Percentiles rank a stretch among this genome's conserved stretches.
These are phyloP conservation scores for Peromyscus attwateri DNA, from an alignment of 2,797 vertebrate genomes.

Conservation along the genomic window DNA sequence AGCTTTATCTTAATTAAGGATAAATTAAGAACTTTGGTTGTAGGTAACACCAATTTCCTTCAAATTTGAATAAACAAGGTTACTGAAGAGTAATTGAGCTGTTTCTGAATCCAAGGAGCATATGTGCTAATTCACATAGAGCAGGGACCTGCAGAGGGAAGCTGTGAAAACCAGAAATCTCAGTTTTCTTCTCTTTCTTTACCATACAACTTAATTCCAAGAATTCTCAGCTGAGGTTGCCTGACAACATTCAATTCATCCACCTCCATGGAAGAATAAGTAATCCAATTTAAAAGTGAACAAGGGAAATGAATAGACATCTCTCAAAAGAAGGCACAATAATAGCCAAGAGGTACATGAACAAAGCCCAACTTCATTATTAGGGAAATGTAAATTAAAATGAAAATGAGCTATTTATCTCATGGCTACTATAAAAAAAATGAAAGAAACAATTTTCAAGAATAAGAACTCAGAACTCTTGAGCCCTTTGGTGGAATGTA, in stretches of 20 bases:
- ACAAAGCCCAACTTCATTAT: not conserved
- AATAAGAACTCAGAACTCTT: not conserved
- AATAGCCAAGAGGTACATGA: not conserved
- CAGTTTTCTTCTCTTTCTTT: not conserved
- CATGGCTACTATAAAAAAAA: not conserved
- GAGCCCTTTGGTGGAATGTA: not conserved
- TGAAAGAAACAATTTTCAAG: not conserved
- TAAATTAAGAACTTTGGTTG: not conserved
- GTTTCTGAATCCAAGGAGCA: conserved; percentile 1
- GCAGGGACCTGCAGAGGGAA: not conserved
- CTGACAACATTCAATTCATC: not conserved
- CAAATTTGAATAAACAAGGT: conserved; percentile 34
- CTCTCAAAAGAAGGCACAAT: not conserved
- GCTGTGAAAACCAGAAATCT: not conserved
- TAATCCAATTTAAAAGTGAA: not conserved
- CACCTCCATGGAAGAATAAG: not conserved
- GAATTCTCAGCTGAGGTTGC: not conserved
- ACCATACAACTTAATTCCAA: not conserved
- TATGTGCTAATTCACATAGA: not conserved
- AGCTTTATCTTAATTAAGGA: conserved; percentile 46
- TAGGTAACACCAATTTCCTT: conserved; percentile 24
- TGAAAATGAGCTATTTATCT: not conserved
- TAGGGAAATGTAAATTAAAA: not conserved
- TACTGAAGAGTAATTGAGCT: conserved; percentile 26
- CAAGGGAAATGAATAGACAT: not conserved